Conservation (phyloP, 2,888 invertebrate genomes). For the Alloscopus bannaensis region DNA sequence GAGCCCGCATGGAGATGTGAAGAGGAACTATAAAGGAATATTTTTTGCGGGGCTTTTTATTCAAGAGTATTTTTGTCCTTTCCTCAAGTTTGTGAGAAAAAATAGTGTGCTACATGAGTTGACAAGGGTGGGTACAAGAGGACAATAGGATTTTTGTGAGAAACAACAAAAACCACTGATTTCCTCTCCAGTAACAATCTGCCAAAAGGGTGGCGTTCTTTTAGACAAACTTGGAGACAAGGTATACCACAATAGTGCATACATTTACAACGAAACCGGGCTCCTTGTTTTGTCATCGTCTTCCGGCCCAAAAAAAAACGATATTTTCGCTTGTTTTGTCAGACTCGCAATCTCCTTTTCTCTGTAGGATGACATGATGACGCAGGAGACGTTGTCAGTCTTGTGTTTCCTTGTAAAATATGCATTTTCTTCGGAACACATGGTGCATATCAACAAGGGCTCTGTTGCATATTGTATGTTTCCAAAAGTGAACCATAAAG, state of each 20-base stretch:
- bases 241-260: conserved; percentile 4
- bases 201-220: neutral
- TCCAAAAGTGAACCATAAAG: neutral
- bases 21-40: conserved; percentile 22
- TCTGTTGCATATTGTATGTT: conserved; percentile 5
- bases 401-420: conserved; percentile 33
- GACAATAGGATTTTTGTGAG: no score
- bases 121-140: no score
- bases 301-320: no score
- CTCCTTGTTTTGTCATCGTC: conserved; percentile 27
- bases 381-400: conserved; percentile 3
- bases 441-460: no score
- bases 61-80: neutral
- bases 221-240: neutral
- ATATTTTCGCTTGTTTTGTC: conserved; percentile 8
- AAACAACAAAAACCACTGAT: conserved; percentile 20
- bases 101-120: neutral
- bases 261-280: neutral
- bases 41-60: conserved; percentile 27
- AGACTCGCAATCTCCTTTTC: conserved; percentile 1
- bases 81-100: neutral
- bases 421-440: conserved; percentile 1
- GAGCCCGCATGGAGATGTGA: conserved; percentile 22
- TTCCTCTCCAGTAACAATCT: neutral
- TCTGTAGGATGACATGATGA: conserved; percentile 21